Base-by-base conservation (phyloP, 2,888 invertebrate species). In the Selenia dentaria region DNA sequence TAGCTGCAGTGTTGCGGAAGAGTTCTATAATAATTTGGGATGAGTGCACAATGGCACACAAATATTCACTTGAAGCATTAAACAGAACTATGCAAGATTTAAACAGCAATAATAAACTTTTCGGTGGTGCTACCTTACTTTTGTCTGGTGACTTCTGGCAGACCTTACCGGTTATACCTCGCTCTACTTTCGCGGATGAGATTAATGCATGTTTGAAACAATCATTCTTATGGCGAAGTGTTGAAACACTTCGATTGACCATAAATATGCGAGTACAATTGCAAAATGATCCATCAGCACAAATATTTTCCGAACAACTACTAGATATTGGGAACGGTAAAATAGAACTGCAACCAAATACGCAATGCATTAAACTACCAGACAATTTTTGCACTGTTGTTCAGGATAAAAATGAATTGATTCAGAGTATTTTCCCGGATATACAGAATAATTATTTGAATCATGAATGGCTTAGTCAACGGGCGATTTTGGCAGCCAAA, bases 71-170 rank as follows among this genome's bases (percentile, higher is more conserved):
- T 25, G 61, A 64, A 33, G 59, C 62, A 41, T 42, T 61, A 2
- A 51, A 67, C 14, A 39, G 59, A 3, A 61, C 61, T 6, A 49
- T 64, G 16, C 51, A 62, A 61, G 59, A 61, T 57, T 6, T 68
- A 11, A 59, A 58, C 34, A 29, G 54, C n/a, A 38, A 60, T 50
- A 42, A 52, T 40, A 57, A 54, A 11, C 43, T 54, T 34, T 53
- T 62, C 39, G 60, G 66, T 51, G 62, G 62, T 2, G 51, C 43
- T 27, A 57, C 59, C 48, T 51, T 67, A 27, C 33, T 65, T 35
- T 51, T 65, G 36, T 50, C 66, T 45, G 61, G 64, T 46, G 67
- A 69, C 60, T 67, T 67, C 48, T 53, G 64, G 12, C 64, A 65
- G 46, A 65, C 55, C 36, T 52, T 67, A 14, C 63, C 63, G 53